Evolutionary conservation across 2,113 vertebrate genomes (phyloP).

Genomic region (Corythornis cristatus): DNA sequence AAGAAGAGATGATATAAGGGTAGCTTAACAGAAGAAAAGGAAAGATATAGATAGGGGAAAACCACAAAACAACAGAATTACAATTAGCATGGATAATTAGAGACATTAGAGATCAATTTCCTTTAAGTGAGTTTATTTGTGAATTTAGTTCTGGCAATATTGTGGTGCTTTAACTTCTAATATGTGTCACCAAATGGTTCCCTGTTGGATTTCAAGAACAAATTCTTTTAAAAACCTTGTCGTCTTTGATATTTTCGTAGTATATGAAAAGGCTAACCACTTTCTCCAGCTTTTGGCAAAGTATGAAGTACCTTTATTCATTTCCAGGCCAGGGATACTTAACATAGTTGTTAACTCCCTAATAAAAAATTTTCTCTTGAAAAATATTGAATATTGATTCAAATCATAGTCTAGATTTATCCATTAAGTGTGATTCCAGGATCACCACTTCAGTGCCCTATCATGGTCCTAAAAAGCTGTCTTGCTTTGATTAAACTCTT

Average conservation of each 20-base stretch:
- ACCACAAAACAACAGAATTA: neutral
- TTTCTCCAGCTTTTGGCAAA: neutral
- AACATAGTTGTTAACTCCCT: neutral
- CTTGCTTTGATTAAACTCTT: neutral
- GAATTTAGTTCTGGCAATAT: neutral
- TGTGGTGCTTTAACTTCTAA: neutral
- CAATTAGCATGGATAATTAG: accelerated
- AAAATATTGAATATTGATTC: neutral
- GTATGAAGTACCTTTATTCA: neutral
- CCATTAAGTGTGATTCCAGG: neutral
- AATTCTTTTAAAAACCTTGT: neutral
- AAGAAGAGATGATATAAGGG: neutral
- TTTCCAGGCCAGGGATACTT: neutral
- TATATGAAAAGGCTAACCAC: neutral
- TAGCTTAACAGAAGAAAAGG: neutral
- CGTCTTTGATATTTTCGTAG: neutral
- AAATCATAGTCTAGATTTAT: neutral
- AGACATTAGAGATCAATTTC: neutral
- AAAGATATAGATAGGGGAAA: neutral
- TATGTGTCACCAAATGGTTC: neutral
- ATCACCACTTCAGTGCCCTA: neutral
- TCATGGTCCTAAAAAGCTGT: neutral
- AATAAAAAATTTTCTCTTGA: neutral
- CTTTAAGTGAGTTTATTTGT: neutral
- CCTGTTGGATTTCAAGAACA: neutral